These are phyloP conservation scores for Cacatua alba DNA, from an alignment of 2,113 vertebrate genomes.

Conservation along the genomic window DNA sequence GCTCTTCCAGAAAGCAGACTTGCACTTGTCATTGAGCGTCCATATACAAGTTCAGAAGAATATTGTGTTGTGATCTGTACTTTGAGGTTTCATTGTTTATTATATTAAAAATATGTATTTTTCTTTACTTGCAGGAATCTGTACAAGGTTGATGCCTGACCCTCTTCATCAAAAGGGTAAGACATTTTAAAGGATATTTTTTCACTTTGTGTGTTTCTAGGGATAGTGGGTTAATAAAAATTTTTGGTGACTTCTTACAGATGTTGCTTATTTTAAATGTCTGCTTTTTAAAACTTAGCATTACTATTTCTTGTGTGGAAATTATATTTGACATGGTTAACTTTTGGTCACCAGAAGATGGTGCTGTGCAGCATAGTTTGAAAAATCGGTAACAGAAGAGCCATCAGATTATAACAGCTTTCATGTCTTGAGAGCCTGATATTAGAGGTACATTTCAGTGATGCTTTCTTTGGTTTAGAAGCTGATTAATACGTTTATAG, in stretches of 20 bases:
- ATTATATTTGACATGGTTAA: neutral
- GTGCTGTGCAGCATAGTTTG: constrained; percentile 58
- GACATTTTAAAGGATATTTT: neutral
- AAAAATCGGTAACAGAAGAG: neutral
- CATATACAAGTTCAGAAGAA: too few species aligned
- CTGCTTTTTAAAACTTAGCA: neutral
- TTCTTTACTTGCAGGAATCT: neutral
- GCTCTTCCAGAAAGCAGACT: neutral
- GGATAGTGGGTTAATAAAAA: neutral
- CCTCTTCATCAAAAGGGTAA: neutral
- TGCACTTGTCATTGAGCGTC: neutral
- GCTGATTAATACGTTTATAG: neutral
- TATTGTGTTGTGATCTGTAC: neutral
- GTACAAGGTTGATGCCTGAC: neutral
- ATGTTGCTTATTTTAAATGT: neutral
- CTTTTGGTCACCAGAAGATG: constrained; percentile 69
- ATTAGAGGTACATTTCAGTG: neutral
- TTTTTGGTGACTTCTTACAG: accelerated
- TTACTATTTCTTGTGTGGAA: neutral
- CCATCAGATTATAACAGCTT: neutral
- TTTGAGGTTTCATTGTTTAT: neutral
- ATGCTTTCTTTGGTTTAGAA: neutral
- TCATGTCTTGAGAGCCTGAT: neutral
- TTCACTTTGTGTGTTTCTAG: neutral
- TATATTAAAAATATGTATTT: neutral